Evolutionary conservation across 1,140 invertebrate species (phyloP), one percentile per base, ranked within the genome.

Genomic region (Cataglyphis hispanica): DNA sequence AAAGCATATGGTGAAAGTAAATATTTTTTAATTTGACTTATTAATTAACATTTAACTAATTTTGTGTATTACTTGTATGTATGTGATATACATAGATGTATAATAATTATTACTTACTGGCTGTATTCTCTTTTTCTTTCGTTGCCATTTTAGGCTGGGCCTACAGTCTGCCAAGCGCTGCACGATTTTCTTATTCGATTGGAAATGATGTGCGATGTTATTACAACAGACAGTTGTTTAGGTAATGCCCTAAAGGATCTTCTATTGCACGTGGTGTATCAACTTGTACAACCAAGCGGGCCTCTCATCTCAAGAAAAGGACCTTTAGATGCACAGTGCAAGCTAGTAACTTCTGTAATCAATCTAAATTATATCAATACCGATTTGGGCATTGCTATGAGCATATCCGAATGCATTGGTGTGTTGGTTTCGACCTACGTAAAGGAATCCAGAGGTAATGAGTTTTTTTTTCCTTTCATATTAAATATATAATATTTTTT

Each of bases 321-420:
- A n/a, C 97, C 98, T 19, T 94, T 98, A 8, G 98, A 98, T 95
- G 97, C 97, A 1, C 98, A 98, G 92, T 97, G 96, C 91, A 96
- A 97, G 89, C 95, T 98, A 61, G 95, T 98, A 56, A 96, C 97
- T 19, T 96, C 96, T 34, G 92, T 98, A 40, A 91, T 97, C 0
- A 96, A 96, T 92, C 94, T 97, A 58, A 96, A 97, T 86, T 97
- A 97, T 91, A 94, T 95, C 19, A 96, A 97, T 84, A 96, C 97
- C 1, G 97, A 98, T 92, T 94, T 97, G 34, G 96, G 96, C 87
- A 97, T 97, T 85, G 96, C 96, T 2, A 96, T 98, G 91, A 97
- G 96, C 90, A 97, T 98, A 60, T 96, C 97, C 1, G 97, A 97
- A 93, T 97, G 97, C 87, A 96, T 97, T 84, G 97, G 97, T 25